Conservation (phyloP, 2,888 invertebrate genomes). For the Melinaea marsaeus region DNA sequence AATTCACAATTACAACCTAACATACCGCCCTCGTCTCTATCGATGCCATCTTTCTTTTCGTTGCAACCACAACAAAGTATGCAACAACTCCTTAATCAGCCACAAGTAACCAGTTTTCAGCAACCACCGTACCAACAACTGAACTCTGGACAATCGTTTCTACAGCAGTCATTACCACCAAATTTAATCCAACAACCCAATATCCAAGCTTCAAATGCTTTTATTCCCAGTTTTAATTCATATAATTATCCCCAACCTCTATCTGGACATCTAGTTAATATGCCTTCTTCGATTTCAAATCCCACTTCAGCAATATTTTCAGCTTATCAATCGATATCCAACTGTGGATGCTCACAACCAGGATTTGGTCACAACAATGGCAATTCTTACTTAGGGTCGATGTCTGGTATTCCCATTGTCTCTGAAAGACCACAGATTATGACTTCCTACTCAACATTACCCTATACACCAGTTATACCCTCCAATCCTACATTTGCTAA, state of each 20-base stretch:
- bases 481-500: constrained; percentile 25
- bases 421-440: constrained; percentile 16
- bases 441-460: constrained; percentile 13
- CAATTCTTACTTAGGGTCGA: constrained; percentile 12
- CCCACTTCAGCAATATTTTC: constrained; percentile 12
- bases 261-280: constrained; percentile 17
- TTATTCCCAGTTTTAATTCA: constrained; percentile 13
- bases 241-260: constrained; percentile 9
- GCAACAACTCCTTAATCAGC: constrained; percentile 7
- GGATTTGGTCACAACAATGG: constrained; percentile 14
- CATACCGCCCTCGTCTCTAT: constrained; percentile 11
- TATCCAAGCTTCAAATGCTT: constrained; percentile 9
- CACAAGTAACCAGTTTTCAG: constrained; percentile 38
- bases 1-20: constrained; percentile 14
- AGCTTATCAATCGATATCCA: constrained; percentile 8
- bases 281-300: constrained; percentile 18
- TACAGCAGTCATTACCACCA: constrained; percentile 25
- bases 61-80: constrained; percentile 16
- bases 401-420: constrained; percentile 11
- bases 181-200: constrained; percentile 22
- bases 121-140: constrained; percentile 24
- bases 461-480: constrained; percentile 17
- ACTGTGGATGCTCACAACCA: constrained; percentile 12
- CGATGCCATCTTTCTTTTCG: constrained; percentile 10
- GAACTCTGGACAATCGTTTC: constrained; percentile 9